Evolutionary conservation across 2,888 invertebrate genomes (phyloP).

Genomic region (Pseudococcus viburni): DNA sequence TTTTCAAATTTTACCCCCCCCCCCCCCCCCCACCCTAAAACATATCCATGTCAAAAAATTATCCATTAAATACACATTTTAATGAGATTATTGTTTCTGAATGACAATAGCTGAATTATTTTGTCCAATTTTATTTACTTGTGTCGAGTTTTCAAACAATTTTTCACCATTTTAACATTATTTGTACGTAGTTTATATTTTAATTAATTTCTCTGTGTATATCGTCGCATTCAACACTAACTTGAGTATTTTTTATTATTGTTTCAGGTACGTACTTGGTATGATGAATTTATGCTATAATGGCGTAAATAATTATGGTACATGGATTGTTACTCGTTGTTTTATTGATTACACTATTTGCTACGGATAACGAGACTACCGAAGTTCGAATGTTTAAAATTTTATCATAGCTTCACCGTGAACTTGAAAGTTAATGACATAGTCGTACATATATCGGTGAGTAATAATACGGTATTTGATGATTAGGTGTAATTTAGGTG

Average conservation of each 20-base stretch:
- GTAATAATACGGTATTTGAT: slow-evolving; percentile 43
- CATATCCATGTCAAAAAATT: too few species aligned
- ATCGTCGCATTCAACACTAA: neutral
- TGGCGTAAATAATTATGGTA: slow-evolving; percentile 53
- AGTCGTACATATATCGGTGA: slow-evolving; percentile 23
- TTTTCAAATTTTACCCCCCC: too few species aligned
- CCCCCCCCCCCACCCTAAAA: too few species aligned
- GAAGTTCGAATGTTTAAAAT: slow-evolving; percentile 35
- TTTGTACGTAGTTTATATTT: too few species aligned
- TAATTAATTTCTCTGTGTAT: neutral
- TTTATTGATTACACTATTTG: slow-evolving; percentile 21
- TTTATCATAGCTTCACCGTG: slow-evolving; percentile 48
- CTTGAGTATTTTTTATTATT: slow-evolving; percentile 1
- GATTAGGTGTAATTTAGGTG: slow-evolving; percentile 46
- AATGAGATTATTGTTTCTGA: too few species aligned
- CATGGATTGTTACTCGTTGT: slow-evolving; percentile 41
- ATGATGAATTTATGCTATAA: slow-evolving; percentile 11
- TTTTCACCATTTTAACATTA: neutral
- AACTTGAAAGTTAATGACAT: slow-evolving; percentile 51
- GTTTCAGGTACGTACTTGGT: slow-evolving; percentile 29
- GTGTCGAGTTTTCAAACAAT: neutral
- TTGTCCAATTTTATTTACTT: neutral
- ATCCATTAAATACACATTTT: too few species aligned
- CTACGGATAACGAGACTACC: slow-evolving; percentile 15
- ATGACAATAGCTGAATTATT: neutral